Conservation (phyloP, 2,797 vertebrate genomes). For the Harpagifer antarcticus region DNA sequence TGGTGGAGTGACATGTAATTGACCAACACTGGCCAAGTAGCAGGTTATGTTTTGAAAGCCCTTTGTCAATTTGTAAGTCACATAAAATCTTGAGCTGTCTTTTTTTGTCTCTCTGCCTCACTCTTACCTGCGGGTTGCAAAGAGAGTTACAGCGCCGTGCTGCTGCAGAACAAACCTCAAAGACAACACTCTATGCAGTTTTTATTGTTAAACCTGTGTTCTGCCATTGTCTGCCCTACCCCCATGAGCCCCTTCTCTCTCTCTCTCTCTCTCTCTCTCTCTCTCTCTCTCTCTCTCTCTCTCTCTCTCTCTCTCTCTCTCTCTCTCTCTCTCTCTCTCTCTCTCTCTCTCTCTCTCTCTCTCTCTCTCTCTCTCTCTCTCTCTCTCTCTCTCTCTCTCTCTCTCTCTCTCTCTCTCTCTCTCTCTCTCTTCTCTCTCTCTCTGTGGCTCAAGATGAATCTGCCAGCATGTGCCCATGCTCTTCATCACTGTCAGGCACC, state of each 20-base stretch:
- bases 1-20: conserved; percentile 74
- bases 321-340: conserved; percentile 33
- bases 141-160: conserved; percentile 56
- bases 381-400: conserved; percentile 38
- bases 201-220: conserved; percentile 80
- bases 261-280: conserved; percentile 38
- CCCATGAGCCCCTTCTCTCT: conserved; percentile 48
- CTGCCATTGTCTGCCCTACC: conserved; percentile 72
- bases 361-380: conserved; percentile 33
- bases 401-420: conserved; percentile 43
- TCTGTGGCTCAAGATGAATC: conserved; percentile 87
- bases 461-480: conserved; percentile 85
- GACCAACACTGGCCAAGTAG: conserved; percentile 65
- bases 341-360: conserved; percentile 42
- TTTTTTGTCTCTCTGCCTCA: conserved; percentile 21
- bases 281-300: conserved; percentile 23
- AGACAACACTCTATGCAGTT: conserved; percentile 72
- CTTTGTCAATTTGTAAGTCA: conserved; percentile 63
- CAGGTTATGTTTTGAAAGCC: conserved; percentile 68
- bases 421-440: conserved; percentile 43
- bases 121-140: conserved; percentile 60
- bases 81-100: conserved; percentile 56
- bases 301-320: conserved; percentile 39
- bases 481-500: conserved; percentile 91
- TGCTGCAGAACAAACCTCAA: conserved; percentile 69